Base-by-base conservation (phyloP, 2,797 vertebrate genomes). In the Pachyuromys duprasi region DNA sequence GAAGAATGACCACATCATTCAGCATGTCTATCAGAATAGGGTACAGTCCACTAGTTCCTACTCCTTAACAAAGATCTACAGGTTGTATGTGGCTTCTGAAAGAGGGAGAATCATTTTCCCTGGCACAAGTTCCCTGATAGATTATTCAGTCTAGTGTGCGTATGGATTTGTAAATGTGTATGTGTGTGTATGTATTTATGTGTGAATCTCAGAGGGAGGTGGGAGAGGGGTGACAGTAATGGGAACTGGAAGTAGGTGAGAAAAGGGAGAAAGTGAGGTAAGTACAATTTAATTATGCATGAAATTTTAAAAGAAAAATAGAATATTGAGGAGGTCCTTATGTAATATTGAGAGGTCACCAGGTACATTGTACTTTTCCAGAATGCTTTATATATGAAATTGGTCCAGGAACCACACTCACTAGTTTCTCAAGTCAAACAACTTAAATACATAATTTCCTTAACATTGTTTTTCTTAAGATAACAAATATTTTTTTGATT, bases 391-490 rank as follows among this genome's bases (percentile, higher is more conserved):
- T n/a, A 45, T n/a, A 90, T 31, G 60, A 96, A 96, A 62, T 84
- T 49, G 79, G 39, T 95, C 8, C 80, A 79, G 39, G 8, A 39
- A 42, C 63, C 81, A 82, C 69, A 9, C 6, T 89, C 75, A 78
- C 39, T 69, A 75, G n/a, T 90, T 95, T 93, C 17, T 95, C 24
- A 28, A 70, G 80, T 89, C 45, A 92, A 89, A 92, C 94, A 86
- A 79, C 45, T 60, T 60, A 91, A 95, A 95, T 90, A 82, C 6
- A 22, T 60, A 91, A 67, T 95, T 92, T 92, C 9, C 42, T 39
- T 93, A 91, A 75, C 63, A 79, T 55, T 91, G 3, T 74, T 93
- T 89, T 95, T 78, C 49, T 93, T 91, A 45, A 86, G 94, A 88
- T 95, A 94, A 89, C 39, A 60, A 74, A 17, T 82, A 36, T n/a